Evolutionary conservation across 2,113 vertebrate species (phyloP).

Genomic region (Lichenostomus cassidix): DNA sequence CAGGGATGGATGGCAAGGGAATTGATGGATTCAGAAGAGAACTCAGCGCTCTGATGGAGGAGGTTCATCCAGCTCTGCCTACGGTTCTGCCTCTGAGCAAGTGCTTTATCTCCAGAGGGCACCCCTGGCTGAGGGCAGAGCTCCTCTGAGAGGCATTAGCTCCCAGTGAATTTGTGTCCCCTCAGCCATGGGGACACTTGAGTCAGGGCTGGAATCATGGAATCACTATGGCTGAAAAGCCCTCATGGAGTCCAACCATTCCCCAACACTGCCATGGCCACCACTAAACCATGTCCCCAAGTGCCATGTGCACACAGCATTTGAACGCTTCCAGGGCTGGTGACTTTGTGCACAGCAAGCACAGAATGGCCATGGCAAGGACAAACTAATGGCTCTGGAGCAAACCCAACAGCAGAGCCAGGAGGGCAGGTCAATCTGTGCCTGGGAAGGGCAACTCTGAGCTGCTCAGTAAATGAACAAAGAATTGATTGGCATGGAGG

Average conservation of each 20-base stretch:
- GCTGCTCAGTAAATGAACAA: accelerated
- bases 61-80: not conserved
- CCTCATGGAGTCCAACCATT: accelerated
- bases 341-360: not conserved
- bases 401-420: not conserved
- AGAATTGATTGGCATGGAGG: not conserved
- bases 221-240: not conserved
- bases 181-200: accelerated
- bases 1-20: not conserved
- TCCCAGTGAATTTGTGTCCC: not conserved
- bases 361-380: not conserved
- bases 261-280: not conserved
- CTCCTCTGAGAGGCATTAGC: not conserved
- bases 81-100: not conserved
- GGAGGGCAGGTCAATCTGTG: not conserved
- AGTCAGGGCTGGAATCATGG: not conserved
- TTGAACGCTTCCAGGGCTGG: not conserved
- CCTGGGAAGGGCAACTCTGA: not conserved
- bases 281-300: not conserved
- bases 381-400: no score
- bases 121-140: not conserved
- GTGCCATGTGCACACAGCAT: not conserved
- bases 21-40: not conserved
- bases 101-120: not conserved
- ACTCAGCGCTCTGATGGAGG: not conserved